Percentiles rank a stretch among this genome's conserved stretches.
These are phyloP conservation scores for Genyomyrus donnyi DNA, from an alignment of 2,113 vertebrate genomes.

Conservation along the genomic window DNA sequence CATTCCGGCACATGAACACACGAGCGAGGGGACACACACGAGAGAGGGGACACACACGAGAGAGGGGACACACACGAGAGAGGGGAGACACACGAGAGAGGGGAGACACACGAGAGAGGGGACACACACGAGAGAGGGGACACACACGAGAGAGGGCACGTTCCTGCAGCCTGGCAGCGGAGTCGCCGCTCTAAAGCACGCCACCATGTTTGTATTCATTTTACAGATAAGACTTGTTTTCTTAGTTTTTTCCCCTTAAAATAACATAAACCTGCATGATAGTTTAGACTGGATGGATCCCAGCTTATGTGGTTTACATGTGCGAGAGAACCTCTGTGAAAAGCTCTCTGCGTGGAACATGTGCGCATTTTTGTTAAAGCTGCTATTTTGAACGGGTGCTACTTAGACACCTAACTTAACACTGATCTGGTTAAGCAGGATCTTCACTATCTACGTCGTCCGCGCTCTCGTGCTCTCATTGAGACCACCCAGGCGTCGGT, in stretches of 20 bases:
- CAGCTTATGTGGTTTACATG: background rate
- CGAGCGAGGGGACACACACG: too few species aligned
- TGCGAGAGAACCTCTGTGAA: background rate
- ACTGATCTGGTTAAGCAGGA: background rate
- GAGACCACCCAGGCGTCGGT: background rate
- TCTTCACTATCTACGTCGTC: background rate
- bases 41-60: too few species aligned
- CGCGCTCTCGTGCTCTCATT: background rate
- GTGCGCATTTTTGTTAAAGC: background rate
- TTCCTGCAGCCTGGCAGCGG: background rate
- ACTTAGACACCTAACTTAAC: background rate
- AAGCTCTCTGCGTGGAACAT: too few species aligned
- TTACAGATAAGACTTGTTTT: background rate
- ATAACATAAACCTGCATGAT: background rate
- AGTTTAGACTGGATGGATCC: background rate
- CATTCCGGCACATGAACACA: background rate
- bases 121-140: too few species aligned
- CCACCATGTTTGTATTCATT: background rate
- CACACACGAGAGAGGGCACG: too few species aligned
- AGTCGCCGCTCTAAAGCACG: background rate
- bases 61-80: too few species aligned
- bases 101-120: too few species aligned
- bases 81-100: too few species aligned
- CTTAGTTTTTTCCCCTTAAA: background rate
- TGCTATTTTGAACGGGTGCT: background rate